A percentile compares a stretch with the other conserved stretches of the same genome.
Conservation (phyloP, 2,113 vertebrate species). For the Circaetus cinerascens region DNA sequence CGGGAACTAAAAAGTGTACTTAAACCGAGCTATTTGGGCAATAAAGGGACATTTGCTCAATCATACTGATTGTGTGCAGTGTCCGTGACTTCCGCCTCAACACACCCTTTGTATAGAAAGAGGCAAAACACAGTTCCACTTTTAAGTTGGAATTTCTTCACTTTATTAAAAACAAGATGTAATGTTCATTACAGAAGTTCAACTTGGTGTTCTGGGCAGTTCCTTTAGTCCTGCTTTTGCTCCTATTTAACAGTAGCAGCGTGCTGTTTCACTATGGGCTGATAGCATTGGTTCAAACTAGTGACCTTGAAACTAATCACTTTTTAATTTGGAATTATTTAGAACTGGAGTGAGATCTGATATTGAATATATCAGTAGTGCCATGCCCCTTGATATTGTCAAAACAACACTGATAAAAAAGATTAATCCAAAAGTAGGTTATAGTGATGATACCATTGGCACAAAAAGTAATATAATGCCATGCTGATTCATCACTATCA, state of each 20-base stretch:
- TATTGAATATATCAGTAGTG: background rate
- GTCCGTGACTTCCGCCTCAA: too few relatives aligned
- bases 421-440: background rate
- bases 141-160: background rate
- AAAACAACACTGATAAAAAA: background rate
- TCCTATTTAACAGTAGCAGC: background rate
- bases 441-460: background rate
- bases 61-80: too few relatives aligned
- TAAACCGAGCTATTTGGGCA: too few relatives aligned
- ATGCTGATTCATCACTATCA: accelerated
- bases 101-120: background rate
- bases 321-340: accelerated
- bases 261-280: background rate
- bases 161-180: background rate
- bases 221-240: background rate
- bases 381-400: background rate
- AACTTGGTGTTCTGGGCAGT: background rate
- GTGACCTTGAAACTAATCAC: background rate
- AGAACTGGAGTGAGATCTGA: background rate
- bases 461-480: background rate
- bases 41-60: too few relatives aligned
- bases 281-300: background rate
- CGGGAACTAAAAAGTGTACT: too few relatives aligned
- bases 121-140: background rate
- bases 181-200: background rate